Evolutionary conservation across 2,888 invertebrate genomes (phyloP), one percentile per base, ranked within the genome.

Genomic region (Philereme vetulata): DNA sequence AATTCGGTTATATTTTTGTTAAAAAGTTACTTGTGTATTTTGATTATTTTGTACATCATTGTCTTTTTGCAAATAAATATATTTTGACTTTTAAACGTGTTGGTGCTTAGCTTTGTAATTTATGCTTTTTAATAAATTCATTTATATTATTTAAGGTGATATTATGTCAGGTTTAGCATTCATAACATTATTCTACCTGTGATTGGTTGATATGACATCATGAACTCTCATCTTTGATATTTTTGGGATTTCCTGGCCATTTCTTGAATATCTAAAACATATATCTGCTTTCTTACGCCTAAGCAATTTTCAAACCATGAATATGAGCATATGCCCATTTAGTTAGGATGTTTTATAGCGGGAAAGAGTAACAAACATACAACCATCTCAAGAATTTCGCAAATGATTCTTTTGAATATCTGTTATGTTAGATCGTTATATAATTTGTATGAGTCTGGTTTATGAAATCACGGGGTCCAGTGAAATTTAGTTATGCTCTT

Each of bases 171-270:
- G 7, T 51, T 45, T 54, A 51, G 9, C 32, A 50, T 50, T 56
- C 44, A 59, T 48, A 51, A 51, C n/a, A 38, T 32, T 44, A 36
- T 8, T 48, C 10, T 46, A 62, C 61, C 58, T 48, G 54, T 66
- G 60, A 70, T 65, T 56, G 34, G 58, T 51, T 57, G 7, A 56
- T 42, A 56, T 70, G 68, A 73, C 67, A 70, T 72, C 65, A 72
- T 68, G 62, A 63, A 67, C 51, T 62, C 46, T 45, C 44, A 50
- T 51, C 43, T 67, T 71, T 71, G 45, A 47, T 59, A 53, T 59
- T 68, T 64, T 66, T 62, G 70, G 60, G 42, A 69, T 67, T 74
- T 67, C 68, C 72, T 43, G 52, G 42, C 5, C 36, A 62, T 56
- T 49, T 49, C 55, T 45, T 47, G 38, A 46, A 56, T 56, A 43